Base-by-base conservation (phyloP, 2,888 invertebrate species). In the Drosophila antonietae region DNA sequence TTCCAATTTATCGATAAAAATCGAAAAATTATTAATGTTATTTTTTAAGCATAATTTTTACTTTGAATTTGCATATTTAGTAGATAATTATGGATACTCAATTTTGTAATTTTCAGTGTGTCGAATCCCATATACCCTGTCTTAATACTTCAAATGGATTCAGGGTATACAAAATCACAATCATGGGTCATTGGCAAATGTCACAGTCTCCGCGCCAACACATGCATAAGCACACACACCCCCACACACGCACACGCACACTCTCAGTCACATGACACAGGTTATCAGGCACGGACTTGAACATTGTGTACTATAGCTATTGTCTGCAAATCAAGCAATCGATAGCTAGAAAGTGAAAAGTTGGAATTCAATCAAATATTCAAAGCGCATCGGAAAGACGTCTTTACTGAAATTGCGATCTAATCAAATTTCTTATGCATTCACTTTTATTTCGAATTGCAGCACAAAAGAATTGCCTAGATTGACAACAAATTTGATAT, bases 201-300 rank as follows among this genome's bases (percentile, higher is more conserved):
- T 47, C 46, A 14, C 33, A 58, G 52, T 65, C 58, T 46, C 33
- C 18, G 12, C 20, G 33, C 33, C 49, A 31, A 49, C 56, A 43
- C 18, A 43, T 31, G 28, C 14, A 39, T 15, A 18, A 8, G 31
- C 35, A 46, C 59, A 37, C 20, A 20, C 33, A 23, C 44, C 18
- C 59, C n/a, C 31, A 33, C 31, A 49, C 49, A 31, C 31, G 23
- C 31, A 43, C n/a, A 3, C 20, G 6, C 33, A 14, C 33, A n/a
- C 23, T 15, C 14, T 3, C 46, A 28, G 46, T 15, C 51, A 52
- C 60, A 61, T 15, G n/a, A 37, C 63, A 46, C 20, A 64, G 65
- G 64, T 63, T 66, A 66, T 66, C 65, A n/a, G 28, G 6, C 10
- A 31, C 6, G 3, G 20, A 37, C 31, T 63, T 39, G 3, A 20